Evolutionary conservation across 92 coral and sea anemone species (phyloP).

Genomic region (Virgularia gustaviana): DNA sequence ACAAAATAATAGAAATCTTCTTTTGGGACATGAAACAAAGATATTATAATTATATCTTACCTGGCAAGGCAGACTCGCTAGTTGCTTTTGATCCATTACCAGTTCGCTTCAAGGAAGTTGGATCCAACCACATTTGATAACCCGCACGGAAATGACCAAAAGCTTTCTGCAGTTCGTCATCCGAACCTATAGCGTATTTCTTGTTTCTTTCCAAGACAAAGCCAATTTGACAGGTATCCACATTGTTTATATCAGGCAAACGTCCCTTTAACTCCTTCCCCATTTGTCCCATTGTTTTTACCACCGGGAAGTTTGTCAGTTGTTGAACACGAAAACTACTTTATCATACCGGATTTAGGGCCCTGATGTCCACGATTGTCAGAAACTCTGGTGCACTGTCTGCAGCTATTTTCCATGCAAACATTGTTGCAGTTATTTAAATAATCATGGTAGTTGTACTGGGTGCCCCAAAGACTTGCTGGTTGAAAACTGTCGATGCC

Average conservation of each 20-base stretch:
- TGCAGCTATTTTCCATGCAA: neutral
- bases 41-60: slow-evolving; percentile 3
- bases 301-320: no score
- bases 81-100: neutral
- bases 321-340: no score
- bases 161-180: slow-evolving; percentile 13
- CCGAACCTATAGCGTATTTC: neutral
- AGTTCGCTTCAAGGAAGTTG: neutral
- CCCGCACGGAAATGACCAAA: slow-evolving; percentile 4
- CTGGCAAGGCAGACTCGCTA: neutral
- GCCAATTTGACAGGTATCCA: neutral
- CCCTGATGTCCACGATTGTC: neutral
- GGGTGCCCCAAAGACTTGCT: no score
- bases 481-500: no score
- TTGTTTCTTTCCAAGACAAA: neutral
- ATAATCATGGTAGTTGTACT: neutral
- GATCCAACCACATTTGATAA: slow-evolving; percentile 18
- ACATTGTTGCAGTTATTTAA: neutral
- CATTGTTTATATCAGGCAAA: neutral
- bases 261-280: neutral
- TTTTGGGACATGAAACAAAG: neutral
- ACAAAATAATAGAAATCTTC: neutral
- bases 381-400: neutral
- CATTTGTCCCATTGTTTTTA: no score
- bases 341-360: no score